Conservation (phyloP, 2,113 vertebrate genomes). For the Engraulis encrasicolus region DNA sequence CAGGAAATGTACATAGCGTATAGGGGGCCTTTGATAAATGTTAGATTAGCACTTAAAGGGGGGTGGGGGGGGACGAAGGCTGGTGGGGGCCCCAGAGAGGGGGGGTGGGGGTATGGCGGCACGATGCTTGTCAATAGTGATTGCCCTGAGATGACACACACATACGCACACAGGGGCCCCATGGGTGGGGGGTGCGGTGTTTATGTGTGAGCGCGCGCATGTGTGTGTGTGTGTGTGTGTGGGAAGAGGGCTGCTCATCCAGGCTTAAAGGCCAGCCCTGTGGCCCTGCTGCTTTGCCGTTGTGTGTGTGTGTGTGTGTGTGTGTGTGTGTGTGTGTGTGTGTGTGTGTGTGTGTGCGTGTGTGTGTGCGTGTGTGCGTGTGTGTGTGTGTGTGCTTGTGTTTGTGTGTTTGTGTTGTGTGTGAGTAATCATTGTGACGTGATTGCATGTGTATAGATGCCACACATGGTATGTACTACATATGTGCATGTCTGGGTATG, state of each 20-base stretch:
- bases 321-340: neutral
- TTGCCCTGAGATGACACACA: constrained; percentile 78
- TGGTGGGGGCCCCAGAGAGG: constrained; percentile 74
- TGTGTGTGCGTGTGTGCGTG: neutral
- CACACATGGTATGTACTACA: too few relatives aligned
- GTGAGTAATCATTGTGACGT: too few relatives aligned
- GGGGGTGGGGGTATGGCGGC: constrained; percentile 79
- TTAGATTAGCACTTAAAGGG: constrained; percentile 90
- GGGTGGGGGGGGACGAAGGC: constrained; percentile 43
- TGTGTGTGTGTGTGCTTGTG: neutral
- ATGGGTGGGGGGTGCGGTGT: too few relatives aligned
- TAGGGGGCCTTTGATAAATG: constrained; percentile 82
- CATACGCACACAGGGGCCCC: too few relatives aligned
- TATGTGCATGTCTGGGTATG: too few relatives aligned
- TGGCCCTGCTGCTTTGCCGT: constrained; percentile 70
- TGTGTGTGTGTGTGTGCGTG: neutral
- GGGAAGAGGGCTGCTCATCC: constrained; percentile 77
- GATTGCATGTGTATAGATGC: too few relatives aligned
- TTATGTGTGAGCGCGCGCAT: constrained; percentile 56
- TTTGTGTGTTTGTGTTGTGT: too few relatives aligned
- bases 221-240: constrained; percentile 76
- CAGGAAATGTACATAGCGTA: too few relatives aligned
- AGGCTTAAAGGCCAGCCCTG: constrained; percentile 90
- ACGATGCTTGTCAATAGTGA: constrained; percentile 90
- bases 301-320: constrained; percentile 42